Evolutionary conservation across 2,888 invertebrate genomes (phyloP), one percentile per base, ranked within the genome.

Genomic region (Coecobrya sp.): DNA sequence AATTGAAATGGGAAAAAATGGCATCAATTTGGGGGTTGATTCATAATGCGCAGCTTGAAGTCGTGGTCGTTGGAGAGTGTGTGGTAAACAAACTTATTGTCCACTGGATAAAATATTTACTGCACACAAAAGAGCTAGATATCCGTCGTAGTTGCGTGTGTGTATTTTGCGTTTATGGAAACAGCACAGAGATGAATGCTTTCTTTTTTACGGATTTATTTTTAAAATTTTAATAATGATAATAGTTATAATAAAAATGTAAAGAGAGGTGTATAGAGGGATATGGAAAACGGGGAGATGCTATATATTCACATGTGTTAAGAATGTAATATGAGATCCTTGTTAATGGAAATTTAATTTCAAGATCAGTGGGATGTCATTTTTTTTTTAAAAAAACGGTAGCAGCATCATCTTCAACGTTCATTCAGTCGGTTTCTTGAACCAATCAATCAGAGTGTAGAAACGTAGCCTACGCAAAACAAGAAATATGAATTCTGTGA

Each of bases 41-140:
- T 76, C 76, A 76, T 59, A 19, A 27, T n/a, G 27, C 55, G 27
- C 81, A 76, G 73, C 42, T 45, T 76, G 73, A 49, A 45, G 45
- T 19, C 73, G 19, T 22, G 45, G 19, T 73, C 73, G 42, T 65
- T 7, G 36, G 2, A 4, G 36, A 36, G 36, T 36, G 36, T 55
- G 55, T 62, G 68, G 25, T 27, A 68, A 27, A 68, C 68, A 68
- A 68, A 3, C 13, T 68, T 19, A 59, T 59, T 59, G 13, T 59
- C 19, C 19, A 59, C 8, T 59, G 5, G 8, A 22, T 19, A 42
- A 42, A 42, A 42, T 7, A 42, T 4, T 7, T 42, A 10, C 4
- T 4, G 49, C 36, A 36, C 36, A 36, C 36, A 36, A n/a, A n/a
- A n/a, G n/a, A n/a, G n/a, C n/a, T n/a, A n/a, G n/a, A n/a, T n/a